Evolutionary conservation across 2,113 vertebrate species (phyloP), one percentile per base, ranked within the genome.

Genomic region (Catharus fuscescens): DNA sequence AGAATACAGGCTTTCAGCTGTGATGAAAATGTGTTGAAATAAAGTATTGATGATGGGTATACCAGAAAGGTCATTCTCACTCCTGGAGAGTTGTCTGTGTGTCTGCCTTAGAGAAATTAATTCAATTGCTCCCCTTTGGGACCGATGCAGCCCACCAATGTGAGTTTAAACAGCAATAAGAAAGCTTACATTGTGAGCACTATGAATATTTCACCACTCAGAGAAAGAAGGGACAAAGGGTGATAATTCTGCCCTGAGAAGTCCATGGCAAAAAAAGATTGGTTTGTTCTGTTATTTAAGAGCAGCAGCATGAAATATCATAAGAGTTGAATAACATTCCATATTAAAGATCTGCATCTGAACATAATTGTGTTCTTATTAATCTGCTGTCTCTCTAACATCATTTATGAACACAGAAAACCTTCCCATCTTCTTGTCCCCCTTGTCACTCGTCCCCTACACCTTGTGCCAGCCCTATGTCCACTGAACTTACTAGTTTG

Each of bases 11-110:
- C 82, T 90, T 94, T 96, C 86, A 88, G 80, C 80, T 79, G 76
- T 71, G 85, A 87, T 80, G 61, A 94, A 96, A 96, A 96, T 78
- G 76, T 92, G 90, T 86, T 93, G 93, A 97, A 95, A 94, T 96
- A 91, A 96, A 94, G 88, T 93, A 92, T 86, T 95, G 94, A 95
- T 94, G 88, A 96, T 74, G 64, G 67, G 76, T 79, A 78, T 90
- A 93, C 40, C 4, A 25, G 72, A 97, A 97, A 97, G 96, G 96
- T 97, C 94, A 95, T 90, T 91, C 76, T 67, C 7, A 4, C 88
- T 97, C 72, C 83, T 88, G 32, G 76, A 93, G 56, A 88, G 83
- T 44, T 53, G 54, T 80, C 84, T 90, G 64, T 92, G 86, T 90
- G 56, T 64, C 93, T 94, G 85, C 80, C 48, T 96, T 80, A 80